Percentiles rank a stretch among this genome's conserved stretches.
Conservation (phyloP, 2,888 invertebrate species). For the Harpalus rubripes region DNA sequence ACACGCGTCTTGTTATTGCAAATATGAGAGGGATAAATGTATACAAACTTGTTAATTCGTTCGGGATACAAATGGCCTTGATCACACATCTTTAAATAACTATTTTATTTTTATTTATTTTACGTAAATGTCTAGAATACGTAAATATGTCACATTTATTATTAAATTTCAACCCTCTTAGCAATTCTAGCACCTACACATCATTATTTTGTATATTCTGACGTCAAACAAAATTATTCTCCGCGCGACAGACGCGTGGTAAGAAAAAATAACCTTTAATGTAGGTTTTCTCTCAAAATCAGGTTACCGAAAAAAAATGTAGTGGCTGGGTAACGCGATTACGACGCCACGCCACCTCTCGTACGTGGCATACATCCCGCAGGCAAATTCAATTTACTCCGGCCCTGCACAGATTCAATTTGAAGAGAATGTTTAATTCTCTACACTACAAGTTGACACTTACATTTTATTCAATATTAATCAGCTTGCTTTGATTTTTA, state of each 20-base stretch:
- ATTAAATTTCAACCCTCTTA: neutral
- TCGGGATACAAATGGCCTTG: too few relatives aligned
- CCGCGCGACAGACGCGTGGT: neutral
- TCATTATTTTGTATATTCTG: neutral
- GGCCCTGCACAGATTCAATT: constrained; percentile 24
- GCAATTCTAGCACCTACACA: neutral
- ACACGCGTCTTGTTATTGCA: too few relatives aligned
- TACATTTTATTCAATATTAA: neutral
- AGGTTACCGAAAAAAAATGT: constrained; percentile 9
- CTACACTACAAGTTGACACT: neutral
- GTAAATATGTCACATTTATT: neutral
- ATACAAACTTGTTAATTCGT: too few relatives aligned
- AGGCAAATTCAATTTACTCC: constrained; percentile 15
- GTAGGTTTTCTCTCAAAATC: constrained; percentile 6
- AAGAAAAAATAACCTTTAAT: constrained; percentile 13
- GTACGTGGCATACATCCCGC: constrained; percentile 3
- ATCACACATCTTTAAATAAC: too few relatives aligned
- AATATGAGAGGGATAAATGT: too few relatives aligned
- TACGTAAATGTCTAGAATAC: neutral
- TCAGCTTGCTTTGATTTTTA: neutral
- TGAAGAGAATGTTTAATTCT: constrained; percentile 22
- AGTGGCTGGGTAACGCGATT: constrained; percentile 8
- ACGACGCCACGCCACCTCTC: neutral
- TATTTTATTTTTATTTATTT: too few relatives aligned
- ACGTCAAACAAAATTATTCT: neutral